These are phyloP conservation scores for Oryzias celebensis DNA, from an alignment of 2,113 vertebrate species.

Conservation along the genomic window DNA sequence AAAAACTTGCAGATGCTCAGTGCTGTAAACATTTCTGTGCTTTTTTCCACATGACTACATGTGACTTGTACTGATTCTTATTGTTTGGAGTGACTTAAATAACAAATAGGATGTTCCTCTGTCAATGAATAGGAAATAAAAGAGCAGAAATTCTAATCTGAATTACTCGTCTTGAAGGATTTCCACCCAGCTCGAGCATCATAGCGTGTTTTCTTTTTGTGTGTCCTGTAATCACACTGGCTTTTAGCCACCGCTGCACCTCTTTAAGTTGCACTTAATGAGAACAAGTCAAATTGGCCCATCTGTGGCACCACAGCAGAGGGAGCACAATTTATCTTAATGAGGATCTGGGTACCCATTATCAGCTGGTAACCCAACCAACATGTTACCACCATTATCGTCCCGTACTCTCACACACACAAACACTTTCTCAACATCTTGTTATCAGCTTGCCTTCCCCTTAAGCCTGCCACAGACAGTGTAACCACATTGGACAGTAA, in stretches of 20 bases:
- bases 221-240: constrained; percentile 66
- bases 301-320: constrained; percentile 53
- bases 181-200: constrained; percentile 15
- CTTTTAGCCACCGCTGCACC: constrained; percentile 57
- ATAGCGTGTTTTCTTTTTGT: constrained; percentile 21
- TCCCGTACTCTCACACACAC: constrained; percentile 34
- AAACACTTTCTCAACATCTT: constrained; percentile 48
- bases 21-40: no score
- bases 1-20: background rate
- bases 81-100: constrained; percentile 22
- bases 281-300: constrained; percentile 68
- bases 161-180: constrained; percentile 25
- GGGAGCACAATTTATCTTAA: constrained; percentile 70
- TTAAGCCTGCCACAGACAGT: constrained; percentile 66
- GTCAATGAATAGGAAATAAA: constrained; percentile 14
- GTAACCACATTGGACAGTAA: constrained; percentile 77
- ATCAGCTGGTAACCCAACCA: constrained; percentile 67
- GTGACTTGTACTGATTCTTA: no score
- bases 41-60: no score
- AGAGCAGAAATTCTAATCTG: constrained; percentile 17
- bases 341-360: constrained; percentile 71
- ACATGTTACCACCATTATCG: constrained; percentile 60
- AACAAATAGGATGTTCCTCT: constrained; percentile 14
- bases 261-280: constrained; percentile 72
- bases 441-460: constrained; percentile 63